phyloP scores from a whole-genome alignment of 2,113 vertebrate genomes.

The Ahaetulla prasina region DNA sequence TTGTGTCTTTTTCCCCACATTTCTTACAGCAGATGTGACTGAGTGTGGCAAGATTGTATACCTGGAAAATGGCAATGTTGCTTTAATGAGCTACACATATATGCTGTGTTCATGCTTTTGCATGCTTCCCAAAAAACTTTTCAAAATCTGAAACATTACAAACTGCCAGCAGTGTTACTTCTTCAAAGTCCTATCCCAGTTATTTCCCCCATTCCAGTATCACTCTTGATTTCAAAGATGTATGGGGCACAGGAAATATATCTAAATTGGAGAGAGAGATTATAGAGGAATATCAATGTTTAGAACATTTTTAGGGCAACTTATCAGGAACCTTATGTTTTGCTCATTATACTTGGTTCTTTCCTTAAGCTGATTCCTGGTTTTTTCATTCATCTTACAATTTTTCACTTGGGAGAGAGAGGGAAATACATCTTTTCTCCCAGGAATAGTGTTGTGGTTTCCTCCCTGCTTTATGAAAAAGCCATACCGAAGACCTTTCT shows the following conservation, averaged over 20 bases:
- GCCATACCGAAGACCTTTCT: not conserved
- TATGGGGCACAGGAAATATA: not conserved
- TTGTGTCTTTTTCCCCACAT: not conserved
- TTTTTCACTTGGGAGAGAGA: not conserved
- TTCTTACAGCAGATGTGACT: not conserved
- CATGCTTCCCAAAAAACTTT: not conserved
- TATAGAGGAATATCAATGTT: not conserved
- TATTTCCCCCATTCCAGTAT: not conserved
- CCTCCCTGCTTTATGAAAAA: not conserved
- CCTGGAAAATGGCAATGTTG: not conserved
- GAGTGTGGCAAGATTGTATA: not conserved
- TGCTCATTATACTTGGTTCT: not conserved
- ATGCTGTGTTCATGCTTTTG: not conserved
- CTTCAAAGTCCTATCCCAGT: not conserved
- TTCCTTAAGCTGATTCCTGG: not conserved
- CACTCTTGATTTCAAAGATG: not conserved
- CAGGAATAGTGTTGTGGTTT: not conserved
- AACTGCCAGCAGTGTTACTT: not conserved
- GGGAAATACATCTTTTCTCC: not conserved
- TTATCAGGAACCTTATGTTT: not conserved
- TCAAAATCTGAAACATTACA: not conserved
- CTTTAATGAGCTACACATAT: not conserved
- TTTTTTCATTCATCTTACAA: not conserved
- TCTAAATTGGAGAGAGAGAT: not conserved
- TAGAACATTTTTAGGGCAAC: not conserved